Percentiles rank a stretch among this genome's conserved stretches.
Conservation (phyloP, 53 echinoderm and acorn worm species). For the Paelopatides confundens region DNA sequence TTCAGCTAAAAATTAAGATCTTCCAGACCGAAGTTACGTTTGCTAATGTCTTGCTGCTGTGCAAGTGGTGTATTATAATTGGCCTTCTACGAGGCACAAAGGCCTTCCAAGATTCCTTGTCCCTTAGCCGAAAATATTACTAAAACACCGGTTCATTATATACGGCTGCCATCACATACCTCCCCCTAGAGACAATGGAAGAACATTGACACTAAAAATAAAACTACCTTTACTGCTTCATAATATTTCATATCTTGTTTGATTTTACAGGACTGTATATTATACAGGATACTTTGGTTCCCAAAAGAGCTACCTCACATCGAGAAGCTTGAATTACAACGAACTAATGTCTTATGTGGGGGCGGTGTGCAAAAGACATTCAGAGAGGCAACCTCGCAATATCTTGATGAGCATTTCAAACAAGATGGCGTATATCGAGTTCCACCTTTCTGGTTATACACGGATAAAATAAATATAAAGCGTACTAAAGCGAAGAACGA, state of each 20-base stretch:
- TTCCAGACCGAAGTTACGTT: too few species aligned
- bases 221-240: too few species aligned
- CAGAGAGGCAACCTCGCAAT: background rate
- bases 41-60: too few species aligned
- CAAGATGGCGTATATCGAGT: slow-evolving; percentile 19
- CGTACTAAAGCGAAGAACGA: background rate
- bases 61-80: too few species aligned
- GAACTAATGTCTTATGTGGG: background rate
- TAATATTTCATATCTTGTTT: background rate
- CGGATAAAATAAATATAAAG: background rate
- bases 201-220: too few species aligned
- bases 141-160: too few species aligned
- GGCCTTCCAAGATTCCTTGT: too few species aligned
- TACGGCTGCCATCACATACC: too few species aligned
- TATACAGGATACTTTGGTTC: background rate
- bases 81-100: too few species aligned
- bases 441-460: slow-evolving; percentile 5
- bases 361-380: background rate
- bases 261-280: slow-evolving; percentile 24
- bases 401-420: slow-evolving; percentile 26
- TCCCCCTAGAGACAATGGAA: too few species aligned
- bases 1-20: too few species aligned
- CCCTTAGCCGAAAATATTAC: too few species aligned
- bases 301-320: background rate
- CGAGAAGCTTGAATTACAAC: background rate